A percentile compares a stretch with the other conserved stretches of the same genome.
These are phyloP conservation scores for Marmota monax DNA, from an alignment of 2,113 vertebrate species.

Conservation along the genomic window DNA sequence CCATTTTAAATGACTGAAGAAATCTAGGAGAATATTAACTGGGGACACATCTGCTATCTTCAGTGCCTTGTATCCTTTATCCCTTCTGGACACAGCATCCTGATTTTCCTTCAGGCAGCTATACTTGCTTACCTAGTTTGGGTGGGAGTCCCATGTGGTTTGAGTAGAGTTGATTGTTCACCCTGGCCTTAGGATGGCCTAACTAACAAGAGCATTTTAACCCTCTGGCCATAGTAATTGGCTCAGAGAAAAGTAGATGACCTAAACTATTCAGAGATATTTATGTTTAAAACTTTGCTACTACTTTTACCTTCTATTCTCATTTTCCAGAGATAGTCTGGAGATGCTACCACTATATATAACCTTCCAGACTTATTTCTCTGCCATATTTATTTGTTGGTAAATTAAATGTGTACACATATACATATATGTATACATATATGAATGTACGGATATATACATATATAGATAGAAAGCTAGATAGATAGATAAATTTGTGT, in stretches of 20 bases:
- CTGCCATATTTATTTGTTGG: not conserved
- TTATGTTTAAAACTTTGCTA: not conserved
- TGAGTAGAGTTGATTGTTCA: not conserved
- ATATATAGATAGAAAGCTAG: too few species aligned
- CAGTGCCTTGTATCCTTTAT: too few species aligned
- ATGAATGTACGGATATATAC: not conserved
- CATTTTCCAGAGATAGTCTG: not conserved
- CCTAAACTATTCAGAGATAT: not conserved
- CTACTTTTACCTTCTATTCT: not conserved
- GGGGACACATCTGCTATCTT: not conserved
- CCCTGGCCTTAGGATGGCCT: not conserved
- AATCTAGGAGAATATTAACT: not conserved
- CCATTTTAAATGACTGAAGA: not conserved
- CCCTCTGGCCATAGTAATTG: not conserved
- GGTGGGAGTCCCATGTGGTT: not conserved
- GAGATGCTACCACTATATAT: not conserved
- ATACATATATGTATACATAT: not conserved
- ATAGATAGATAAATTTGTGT: not conserved
- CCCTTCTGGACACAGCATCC: not conserved
- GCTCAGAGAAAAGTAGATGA: not conserved
- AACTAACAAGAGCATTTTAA: not conserved
- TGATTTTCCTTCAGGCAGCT: not conserved
- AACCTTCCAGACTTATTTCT: conserved; percentile 3
- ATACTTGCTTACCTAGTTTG: not conserved
- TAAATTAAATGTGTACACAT: not conserved